Evolutionary conservation across 2,113 vertebrate species (phyloP).

Genomic region (Galbula dea): DNA sequence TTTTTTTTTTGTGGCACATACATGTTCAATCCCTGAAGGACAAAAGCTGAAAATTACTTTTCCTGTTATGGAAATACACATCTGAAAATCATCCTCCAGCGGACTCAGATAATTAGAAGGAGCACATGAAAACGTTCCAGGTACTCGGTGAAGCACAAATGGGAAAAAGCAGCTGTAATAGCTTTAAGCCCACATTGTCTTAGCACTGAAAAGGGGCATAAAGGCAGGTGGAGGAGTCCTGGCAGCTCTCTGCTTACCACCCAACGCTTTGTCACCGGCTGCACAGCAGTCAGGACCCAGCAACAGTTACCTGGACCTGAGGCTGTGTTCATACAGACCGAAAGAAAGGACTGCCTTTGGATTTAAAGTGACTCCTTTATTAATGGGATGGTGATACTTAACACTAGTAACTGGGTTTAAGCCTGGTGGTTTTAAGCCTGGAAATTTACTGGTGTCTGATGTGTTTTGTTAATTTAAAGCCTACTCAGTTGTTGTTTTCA

Average conservation of each 20-base stretch:
- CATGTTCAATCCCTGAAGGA: neutral
- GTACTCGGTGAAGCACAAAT: neutral
- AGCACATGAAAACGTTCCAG: neutral
- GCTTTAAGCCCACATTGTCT: neutral
- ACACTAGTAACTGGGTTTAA: fast-evolving
- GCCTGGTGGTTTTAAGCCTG: no score
- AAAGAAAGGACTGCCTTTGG: neutral
- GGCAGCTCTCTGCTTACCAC: neutral
- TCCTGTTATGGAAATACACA: neutral
- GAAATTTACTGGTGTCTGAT: neutral
- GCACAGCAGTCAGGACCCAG: neutral
- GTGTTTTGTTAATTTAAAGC: neutral
- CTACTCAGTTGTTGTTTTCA: neutral
- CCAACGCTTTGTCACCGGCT: neutral
- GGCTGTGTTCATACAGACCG: neutral
- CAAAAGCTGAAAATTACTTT: neutral
- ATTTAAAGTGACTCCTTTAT: neutral
- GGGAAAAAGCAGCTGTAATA: neutral
- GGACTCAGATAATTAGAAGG: neutral
- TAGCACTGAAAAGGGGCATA: neutral
- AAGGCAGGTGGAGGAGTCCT: no score
- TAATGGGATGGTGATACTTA: no score
- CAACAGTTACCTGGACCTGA: neutral
- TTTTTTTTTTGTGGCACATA: neutral
- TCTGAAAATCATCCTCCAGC: neutral